Evolutionary conservation across 2,888 invertebrate genomes (phyloP), one percentile per base, ranked within the genome.

Genomic region (Coenonympha glycerion): DNA sequence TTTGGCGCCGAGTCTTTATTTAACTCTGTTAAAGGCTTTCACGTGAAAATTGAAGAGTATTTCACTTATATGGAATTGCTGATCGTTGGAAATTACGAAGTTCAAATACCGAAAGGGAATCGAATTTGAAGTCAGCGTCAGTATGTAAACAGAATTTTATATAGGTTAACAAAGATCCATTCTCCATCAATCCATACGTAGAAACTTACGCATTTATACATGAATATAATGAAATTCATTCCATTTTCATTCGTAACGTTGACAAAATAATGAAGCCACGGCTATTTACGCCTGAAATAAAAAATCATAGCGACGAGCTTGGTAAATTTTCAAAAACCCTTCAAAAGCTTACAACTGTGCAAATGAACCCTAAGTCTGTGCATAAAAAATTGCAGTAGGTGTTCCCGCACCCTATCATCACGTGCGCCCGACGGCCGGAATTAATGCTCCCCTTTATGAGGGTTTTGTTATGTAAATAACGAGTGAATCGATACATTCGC

Each of bases 381-480:
- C 37, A 24, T 37, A 44, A 40, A 47, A 48, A 54, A 52, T 41
- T 36, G 45, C 52, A 36, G 48, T 46, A 47, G 46, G 52, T 49
- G 48, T 45, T 47, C 44, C 16, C 31, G 37, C 47, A 44, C 45
- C 53, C 53, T 42, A 36, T 50, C 53, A 51, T 53, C 61, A 56
- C 47, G 57, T 53, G 53, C 55, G 34, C 47, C 48, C 52, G 58
- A 58, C 56, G 56, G 52, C 51, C 34, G 49, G 57, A 59, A 60
- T 59, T 60, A 59, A 60, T 59, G 49, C 52, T 51, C 51, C 49
- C 58, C 53, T 49, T 55, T 52, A 57, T 55, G 48, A 55, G 53
- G 51, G 55, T 54, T 59, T 57, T 59, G 59, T 56, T 55, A 59
- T 57, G 59, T 57, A 57, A 59, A 59, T 57, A 59, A 52, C 52